Base-by-base conservation (phyloP, 2,888 invertebrate species). In the Apodemia mormo region DNA sequence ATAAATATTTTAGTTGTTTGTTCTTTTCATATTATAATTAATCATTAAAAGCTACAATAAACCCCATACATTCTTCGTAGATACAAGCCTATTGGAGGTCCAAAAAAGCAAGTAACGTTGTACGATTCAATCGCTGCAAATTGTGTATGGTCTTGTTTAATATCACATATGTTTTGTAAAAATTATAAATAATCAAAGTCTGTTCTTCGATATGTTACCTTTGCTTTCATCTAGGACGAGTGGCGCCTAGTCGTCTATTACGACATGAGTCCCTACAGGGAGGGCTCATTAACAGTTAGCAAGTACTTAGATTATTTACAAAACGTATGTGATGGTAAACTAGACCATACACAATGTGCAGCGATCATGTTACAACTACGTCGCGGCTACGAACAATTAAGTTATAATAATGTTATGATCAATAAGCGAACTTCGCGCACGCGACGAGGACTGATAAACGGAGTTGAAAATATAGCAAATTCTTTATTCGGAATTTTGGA, bases 401-500 rank as follows among this genome's bases (percentile, higher is more conserved):
- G 30, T 65, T 74, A 76, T 52, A 73, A 77, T 49, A 49, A 49
- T 49, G 49, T 49, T 49, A 49, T 49, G 49, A 49, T 49, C 6
- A 49, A 49, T 10, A 49, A 49, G 49, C 49, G 9, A 49, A 49
- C 49, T 6, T 61, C 61, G 61, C 61, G 61, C 61, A 10, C 61
- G 29, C 61, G 61, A 22, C 61, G 29, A 61, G 29, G 61, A 22
- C 33, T 61, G 22, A 61, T 61, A 68, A 74, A 75, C 58, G 76
- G 71, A n/a, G 69, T 74, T 1, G 75, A 22, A 10, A 66, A 66
- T n/a, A 45, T 66, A 49, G 75, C 75, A 4, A 70, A 73, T 43
- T 37, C 52, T 10, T 68, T 76, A 68, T 75, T 75, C 69, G 74
- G 76, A 29, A 73, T 76, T 69, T 30, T 75, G 10, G 75, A 74